phyloP scores from a whole-genome alignment of 2,888 invertebrate genomes.

The Cephus spinipes region DNA sequence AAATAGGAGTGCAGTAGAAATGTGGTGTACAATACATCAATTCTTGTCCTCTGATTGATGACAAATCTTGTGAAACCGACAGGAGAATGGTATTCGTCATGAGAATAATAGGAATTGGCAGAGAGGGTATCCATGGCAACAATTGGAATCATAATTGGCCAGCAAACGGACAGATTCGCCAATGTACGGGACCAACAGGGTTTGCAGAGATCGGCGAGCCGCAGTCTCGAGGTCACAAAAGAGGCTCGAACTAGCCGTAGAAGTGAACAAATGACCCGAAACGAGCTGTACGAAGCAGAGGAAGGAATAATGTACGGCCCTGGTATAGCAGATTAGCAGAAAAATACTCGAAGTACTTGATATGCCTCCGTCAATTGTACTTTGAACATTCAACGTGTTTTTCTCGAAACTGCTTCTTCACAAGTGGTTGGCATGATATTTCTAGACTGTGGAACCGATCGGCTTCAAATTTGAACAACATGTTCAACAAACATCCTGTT shows the following conservation, averaged over 20 bases:
- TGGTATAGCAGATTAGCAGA: constrained; percentile 12
- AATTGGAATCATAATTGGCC: constrained; percentile 7
- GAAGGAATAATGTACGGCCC: constrained; percentile 9
- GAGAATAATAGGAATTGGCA: not conserved
- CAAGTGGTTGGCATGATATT: too few species aligned
- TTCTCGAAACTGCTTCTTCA: not conserved
- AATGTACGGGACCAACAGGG: constrained; percentile 13
- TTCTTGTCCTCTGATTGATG: constrained; percentile 18
- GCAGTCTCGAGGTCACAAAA: constrained; percentile 14
- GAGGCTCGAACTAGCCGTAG: constrained; percentile 11
- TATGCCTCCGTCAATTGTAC: constrained; percentile 2
- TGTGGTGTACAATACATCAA: constrained; percentile 17
- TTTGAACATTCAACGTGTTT: constrained; percentile 1
- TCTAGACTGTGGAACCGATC: too few species aligned
- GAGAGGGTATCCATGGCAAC: not conserved
- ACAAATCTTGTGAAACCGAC: constrained; percentile 11
- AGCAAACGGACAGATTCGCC: constrained; percentile 9
- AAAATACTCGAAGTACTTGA: constrained; percentile 6
- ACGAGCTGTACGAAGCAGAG: constrained; percentile 14
- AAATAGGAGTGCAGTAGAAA: constrained; percentile 13
- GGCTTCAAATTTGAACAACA: too few species aligned
- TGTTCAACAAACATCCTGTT: too few species aligned
- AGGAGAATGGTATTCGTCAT: constrained; percentile 1
- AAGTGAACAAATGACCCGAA: constrained; percentile 5
- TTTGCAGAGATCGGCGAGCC: constrained; percentile 11